Base-by-base conservation (phyloP, 2,888 invertebrate genomes). In the Himalopsyche tibetana region DNA sequence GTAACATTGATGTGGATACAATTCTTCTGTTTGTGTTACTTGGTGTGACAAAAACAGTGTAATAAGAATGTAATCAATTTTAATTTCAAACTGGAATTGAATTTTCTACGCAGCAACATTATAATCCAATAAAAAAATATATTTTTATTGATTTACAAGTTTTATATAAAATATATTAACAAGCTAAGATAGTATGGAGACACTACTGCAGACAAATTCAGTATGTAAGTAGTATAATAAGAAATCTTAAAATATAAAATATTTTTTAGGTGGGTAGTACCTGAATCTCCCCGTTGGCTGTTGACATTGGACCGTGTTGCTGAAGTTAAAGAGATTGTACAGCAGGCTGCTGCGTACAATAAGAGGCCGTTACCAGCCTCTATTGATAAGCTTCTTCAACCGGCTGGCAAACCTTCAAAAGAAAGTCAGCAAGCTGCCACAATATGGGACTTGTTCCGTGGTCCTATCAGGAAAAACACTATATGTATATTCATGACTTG, bases 251-350 rank as follows among this genome's bases (percentile, higher is more conserved):
- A 12, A 51, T 15, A 51, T 15, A 12, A 0, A 6, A 4, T 4
- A 15, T 80, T n/a, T 82, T 85, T n/a, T 90, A 96, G 96, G 95
- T 96, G 95, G 91, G 92, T 96, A 55, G 91, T 96, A 85, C 96
- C 96, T n/a, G 96, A 96, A 93, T 96, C 96, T 2, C 96, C 96
- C 0, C 93, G 96, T 90, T 96, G 96, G 96, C 91, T 96, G 55
- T 91, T 96, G 83, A 95, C 95, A 63, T 95, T 95, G 93, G 96
- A 96, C 40, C 94, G 94, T 88, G 94, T 94, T n/a, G 94, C 95
- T 87, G 95, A 96, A 91, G 95, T 96, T 0, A 94, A 95, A 90
- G 91, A 91, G 51, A 95, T 96, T 83, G 91, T 96, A 63, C 93
- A 95, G 89, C 93, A 93, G 89, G 96, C 95, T 0, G 95, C 96